Percentiles rank a stretch among this genome's conserved stretches.
Conservation (phyloP, 2,113 vertebrate genomes). For the Elaphurus davidianus region DNA sequence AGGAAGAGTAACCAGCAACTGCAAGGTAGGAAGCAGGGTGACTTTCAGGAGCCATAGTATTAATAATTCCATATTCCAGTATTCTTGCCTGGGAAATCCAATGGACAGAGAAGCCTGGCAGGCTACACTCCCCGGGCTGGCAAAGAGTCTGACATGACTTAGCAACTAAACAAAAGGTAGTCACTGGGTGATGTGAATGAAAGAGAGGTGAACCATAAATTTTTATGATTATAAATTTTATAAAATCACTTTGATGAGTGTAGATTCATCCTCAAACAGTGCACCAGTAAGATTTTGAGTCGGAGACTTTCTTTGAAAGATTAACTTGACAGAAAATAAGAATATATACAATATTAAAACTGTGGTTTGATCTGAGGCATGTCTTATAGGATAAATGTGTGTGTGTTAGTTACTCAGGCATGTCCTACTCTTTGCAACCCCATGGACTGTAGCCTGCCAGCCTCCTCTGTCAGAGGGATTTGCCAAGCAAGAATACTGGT, state of each 20-base stretch:
- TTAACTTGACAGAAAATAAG: neutral
- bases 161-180: neutral
- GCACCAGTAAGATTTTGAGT: neutral
- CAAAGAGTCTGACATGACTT: neutral
- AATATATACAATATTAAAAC: neutral
- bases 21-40: neutral
- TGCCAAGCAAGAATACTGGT: neutral
- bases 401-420: neutral
- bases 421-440: neutral
- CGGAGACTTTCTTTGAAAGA: neutral
- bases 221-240: neutral
- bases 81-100: neutral
- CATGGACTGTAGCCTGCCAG: neutral
- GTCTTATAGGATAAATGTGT: neutral
- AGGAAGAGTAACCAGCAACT: neutral
- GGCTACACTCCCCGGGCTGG: neutral
- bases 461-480: rapidly evolving
- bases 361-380: neutral
- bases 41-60: neutral
- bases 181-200: neutral
- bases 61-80: neutral
- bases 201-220: neutral
- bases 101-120: neutral
- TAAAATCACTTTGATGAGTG: neutral
- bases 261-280: neutral